A percentile compares a stretch with the other conserved stretches of the same genome.
These are phyloP conservation scores for Drosophila rhopaloa DNA, from an alignment of 1,140 invertebrate genomes.

Conservation along the genomic window DNA sequence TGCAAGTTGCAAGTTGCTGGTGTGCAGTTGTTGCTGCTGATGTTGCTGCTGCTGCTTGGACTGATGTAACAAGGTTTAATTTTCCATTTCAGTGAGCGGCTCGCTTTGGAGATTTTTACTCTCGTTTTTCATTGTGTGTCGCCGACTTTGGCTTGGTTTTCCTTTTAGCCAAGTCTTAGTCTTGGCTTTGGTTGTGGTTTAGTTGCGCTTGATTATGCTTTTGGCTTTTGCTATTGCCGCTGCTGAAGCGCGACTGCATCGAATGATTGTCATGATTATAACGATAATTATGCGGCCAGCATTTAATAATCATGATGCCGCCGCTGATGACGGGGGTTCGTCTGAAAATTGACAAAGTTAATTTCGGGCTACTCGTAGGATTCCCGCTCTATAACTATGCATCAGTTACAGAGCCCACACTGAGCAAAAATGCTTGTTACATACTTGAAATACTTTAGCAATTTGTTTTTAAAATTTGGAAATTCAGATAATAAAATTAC, in stretches of 20 bases:
- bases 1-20: constrained; percentile 39
- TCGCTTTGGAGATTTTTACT: constrained; percentile 79
- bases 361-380: constrained; percentile 43
- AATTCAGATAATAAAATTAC: too few relatives aligned
- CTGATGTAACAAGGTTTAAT: constrained; percentile 84
- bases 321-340: constrained; percentile 50
- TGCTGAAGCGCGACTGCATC: constrained; percentile 62
- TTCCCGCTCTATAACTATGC: constrained; percentile 45
- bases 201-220: constrained; percentile 75
- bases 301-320: constrained; percentile 42
- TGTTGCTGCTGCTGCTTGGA: constrained; percentile 56
- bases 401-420: constrained; percentile 23
- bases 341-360: constrained; percentile 69
- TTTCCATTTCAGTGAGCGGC: constrained; percentile 83
- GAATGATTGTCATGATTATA: constrained; percentile 65
- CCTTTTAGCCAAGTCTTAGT: constrained; percentile 31
- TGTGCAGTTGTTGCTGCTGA: too few relatives aligned
- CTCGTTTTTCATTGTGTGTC: constrained; percentile 81
- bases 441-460: not conserved
- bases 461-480: too few relatives aligned
- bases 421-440: not conserved
- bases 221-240: constrained; percentile 27
- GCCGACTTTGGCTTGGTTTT: constrained; percentile 48
- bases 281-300: constrained; percentile 65
- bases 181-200: constrained; percentile 45